A percentile compares a stretch with the other conserved stretches of the same genome.
Evolutionary conservation across 2,113 vertebrate genomes (phyloP).

Genomic region (Archocentrus centrarchus): DNA sequence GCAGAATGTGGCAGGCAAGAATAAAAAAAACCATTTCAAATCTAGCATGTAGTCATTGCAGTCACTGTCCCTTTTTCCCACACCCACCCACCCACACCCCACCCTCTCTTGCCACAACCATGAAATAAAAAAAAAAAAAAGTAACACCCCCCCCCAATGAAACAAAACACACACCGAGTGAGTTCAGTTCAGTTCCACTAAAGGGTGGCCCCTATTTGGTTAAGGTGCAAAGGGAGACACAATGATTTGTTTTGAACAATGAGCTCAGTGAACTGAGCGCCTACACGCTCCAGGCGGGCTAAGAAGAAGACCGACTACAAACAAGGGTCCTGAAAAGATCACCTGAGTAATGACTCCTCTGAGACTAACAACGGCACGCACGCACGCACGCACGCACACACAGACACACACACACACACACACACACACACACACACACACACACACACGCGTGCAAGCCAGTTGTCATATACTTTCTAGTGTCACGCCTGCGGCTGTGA

Average conservation of each 20-base stretch:
- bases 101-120: conserved; percentile 19
- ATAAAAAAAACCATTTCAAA: conserved; percentile 2
- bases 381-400: no score
- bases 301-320: conserved; percentile 13
- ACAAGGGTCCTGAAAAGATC: conserved; percentile 17
- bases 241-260: conserved; percentile 56
- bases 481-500: conserved; percentile 52
- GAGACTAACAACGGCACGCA: neutral
- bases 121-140: neutral
- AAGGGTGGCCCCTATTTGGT: conserved; percentile 43
- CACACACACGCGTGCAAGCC: neutral
- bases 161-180: conserved; percentile 9
- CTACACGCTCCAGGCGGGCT: neutral
- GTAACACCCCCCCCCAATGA: neutral
- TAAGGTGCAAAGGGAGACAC: conserved; percentile 35
- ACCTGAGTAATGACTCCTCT: conserved; percentile 15
- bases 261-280: conserved; percentile 26
- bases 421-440: neutral
- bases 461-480: conserved; percentile 40
- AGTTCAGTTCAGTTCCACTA: conserved; percentile 46
- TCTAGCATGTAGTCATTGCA: neutral
- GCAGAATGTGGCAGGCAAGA: neutral
- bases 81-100: neutral
- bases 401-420: neutral
- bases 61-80: neutral